Evolutionary conservation across 1,140 invertebrate species (phyloP).

Genomic region (Prorops nasuta): DNA sequence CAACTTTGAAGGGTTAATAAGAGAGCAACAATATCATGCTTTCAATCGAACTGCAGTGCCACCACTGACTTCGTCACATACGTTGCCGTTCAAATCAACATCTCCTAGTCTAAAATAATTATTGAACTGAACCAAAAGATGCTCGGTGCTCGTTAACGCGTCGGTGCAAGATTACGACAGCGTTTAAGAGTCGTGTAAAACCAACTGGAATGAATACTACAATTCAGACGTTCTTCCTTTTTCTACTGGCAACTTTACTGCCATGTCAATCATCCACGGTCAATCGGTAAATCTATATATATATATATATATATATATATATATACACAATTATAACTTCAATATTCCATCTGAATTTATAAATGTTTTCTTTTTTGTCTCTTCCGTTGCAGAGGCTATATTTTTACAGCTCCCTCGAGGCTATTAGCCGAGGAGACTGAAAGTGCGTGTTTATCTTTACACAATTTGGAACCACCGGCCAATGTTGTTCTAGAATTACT

Average conservation of each 20-base stretch:
- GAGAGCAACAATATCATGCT: slow-evolving; percentile 21
- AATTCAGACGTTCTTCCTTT: too few relatives aligned
- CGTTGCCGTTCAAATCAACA: background rate
- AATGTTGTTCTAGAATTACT: slow-evolving; percentile 46
- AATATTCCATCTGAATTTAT: background rate
- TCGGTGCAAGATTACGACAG: too few relatives aligned
- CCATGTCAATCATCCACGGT: background rate
- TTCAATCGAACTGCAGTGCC: slow-evolving; percentile 15
- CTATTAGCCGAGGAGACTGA: slow-evolving; percentile 49
- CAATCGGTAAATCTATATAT: background rate
- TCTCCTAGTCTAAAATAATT: background rate
- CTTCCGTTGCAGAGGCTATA: slow-evolving; percentile 54
- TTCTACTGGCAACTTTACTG: background rate
- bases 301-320: slow-evolving; percentile 1
- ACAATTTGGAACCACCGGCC: slow-evolving; percentile 52
- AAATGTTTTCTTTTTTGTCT: background rate
- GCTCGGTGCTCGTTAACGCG: too few relatives aligned
- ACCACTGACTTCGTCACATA: background rate
- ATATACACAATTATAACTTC: background rate
- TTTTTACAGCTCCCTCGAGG: slow-evolving; percentile 52
- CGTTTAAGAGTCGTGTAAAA: too few relatives aligned
- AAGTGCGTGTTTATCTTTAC: slow-evolving; percentile 49
- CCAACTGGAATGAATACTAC: too few relatives aligned
- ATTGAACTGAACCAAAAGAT: too few relatives aligned
- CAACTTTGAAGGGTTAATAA: slow-evolving; percentile 25